These are phyloP conservation scores for Microtus richardsoni DNA, from an alignment of 2,113 vertebrate species.

Conservation along the genomic window DNA sequence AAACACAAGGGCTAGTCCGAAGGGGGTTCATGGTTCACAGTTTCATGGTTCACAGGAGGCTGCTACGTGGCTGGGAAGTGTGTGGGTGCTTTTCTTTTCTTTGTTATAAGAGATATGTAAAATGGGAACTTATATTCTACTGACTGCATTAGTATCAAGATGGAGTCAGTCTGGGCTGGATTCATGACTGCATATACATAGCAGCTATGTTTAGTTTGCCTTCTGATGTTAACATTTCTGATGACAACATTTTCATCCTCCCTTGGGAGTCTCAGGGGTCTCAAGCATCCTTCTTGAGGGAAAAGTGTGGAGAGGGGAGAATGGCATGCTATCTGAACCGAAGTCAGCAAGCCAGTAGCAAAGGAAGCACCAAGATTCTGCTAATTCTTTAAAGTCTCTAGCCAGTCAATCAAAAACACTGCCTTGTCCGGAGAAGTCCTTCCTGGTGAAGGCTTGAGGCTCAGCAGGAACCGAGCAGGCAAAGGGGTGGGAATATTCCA, in stretches of 20 bases:
- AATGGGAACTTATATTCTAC: background rate
- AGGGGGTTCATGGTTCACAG: background rate
- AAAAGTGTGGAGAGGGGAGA: background rate
- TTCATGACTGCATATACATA: background rate
- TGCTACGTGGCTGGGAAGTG: background rate
- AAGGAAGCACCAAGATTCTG: background rate
- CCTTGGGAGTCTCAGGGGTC: background rate
- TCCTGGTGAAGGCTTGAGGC: background rate
- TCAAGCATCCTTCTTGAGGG: background rate
- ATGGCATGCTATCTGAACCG: background rate
- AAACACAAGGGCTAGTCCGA: fast-evolving
- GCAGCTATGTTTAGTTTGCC: background rate
- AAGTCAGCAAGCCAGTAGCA: background rate
- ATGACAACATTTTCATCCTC: background rate
- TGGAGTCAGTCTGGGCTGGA: background rate
- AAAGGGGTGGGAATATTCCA: background rate
- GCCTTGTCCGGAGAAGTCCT: too few relatives aligned
- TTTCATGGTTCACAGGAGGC: background rate
- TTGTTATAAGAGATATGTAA: background rate
- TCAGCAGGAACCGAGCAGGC: background rate
- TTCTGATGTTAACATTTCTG: constrained; percentile 14
- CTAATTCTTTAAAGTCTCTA: background rate
- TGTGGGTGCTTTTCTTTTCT: background rate
- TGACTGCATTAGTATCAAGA: background rate
- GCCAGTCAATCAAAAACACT: background rate